These are phyloP conservation scores for Sitobion miscanthi DNA, from an alignment of 1,140 invertebrate genomes.

Conservation along the genomic window DNA sequence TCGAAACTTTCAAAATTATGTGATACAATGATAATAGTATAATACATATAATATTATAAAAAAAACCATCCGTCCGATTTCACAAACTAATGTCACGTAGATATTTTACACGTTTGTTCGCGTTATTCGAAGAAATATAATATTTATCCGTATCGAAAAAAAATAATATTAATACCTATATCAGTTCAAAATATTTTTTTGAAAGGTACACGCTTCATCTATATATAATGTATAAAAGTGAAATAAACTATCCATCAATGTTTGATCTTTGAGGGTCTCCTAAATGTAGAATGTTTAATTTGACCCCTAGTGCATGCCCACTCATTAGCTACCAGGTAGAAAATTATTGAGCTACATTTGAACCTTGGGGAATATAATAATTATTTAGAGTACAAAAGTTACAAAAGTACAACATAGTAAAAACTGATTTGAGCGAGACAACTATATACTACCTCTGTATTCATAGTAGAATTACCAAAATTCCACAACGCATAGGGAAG, in stretches of 20 bases:
- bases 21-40: not conserved
- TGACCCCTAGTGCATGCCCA: not conserved
- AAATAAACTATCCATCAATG: not conserved
- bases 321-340: not conserved
- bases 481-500: too few species aligned
- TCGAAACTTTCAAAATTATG: conserved; percentile 6
- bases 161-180: conserved; percentile 5
- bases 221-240: not conserved
- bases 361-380: not conserved
- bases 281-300: not conserved
- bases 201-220: not conserved
- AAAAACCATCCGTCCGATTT: not conserved
- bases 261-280: not conserved
- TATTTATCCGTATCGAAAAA: not conserved
- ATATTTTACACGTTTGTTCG: conserved; percentile 9
- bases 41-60: conserved; percentile 12
- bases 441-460: too few species aligned
- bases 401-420: too few species aligned
- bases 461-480: too few species aligned
- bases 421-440: too few species aligned
- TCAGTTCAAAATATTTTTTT: conserved; percentile 6
- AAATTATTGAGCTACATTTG: not conserved
- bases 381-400: not conserved
- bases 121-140: not conserved
- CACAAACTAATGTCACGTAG: conserved; percentile 30